phyloP scores from a whole-genome alignment of 2,113 vertebrate species.

The Phaetusa simplex region DNA sequence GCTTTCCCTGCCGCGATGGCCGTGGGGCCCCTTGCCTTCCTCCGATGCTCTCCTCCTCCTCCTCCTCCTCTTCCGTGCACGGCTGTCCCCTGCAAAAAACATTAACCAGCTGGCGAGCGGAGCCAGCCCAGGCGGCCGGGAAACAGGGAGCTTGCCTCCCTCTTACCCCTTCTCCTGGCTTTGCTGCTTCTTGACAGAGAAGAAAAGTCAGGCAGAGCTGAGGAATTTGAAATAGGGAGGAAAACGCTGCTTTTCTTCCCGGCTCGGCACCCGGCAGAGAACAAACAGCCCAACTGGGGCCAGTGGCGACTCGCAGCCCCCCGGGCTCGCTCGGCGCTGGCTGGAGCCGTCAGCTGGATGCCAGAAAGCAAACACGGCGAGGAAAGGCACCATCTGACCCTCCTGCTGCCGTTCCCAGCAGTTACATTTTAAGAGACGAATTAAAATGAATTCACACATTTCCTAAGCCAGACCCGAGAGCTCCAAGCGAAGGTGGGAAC shows the following conservation, averaged over 20 bases:
- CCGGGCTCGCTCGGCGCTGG: background rate
- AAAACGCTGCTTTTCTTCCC: background rate
- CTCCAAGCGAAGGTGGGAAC: background rate
- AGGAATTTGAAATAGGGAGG: background rate
- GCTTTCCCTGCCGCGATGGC: background rate
- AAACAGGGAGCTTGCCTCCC: background rate
- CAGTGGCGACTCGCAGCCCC: background rate
- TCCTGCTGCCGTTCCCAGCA: background rate
- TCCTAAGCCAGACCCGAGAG: background rate
- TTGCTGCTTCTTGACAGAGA: background rate
- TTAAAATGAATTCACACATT: background rate
- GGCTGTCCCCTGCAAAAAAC: background rate
- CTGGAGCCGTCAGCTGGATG: background rate
- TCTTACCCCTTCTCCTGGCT: background rate
- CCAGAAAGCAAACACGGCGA: slow-evolving; percentile 20
- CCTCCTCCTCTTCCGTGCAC: background rate
- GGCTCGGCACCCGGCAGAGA: background rate
- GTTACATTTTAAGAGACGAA: background rate
- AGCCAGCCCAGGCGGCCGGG: background rate
- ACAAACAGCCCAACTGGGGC: slow-evolving; percentile 28
- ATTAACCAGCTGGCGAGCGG: background rate
- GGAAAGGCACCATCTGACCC: slow-evolving; percentile 31
- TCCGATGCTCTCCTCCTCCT: background rate
- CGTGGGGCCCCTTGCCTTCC: background rate
- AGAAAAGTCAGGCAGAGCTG: background rate